These are phyloP conservation scores for Drosophila siamana DNA, from an alignment of 2,888 invertebrate species.

Conservation along the genomic window DNA sequence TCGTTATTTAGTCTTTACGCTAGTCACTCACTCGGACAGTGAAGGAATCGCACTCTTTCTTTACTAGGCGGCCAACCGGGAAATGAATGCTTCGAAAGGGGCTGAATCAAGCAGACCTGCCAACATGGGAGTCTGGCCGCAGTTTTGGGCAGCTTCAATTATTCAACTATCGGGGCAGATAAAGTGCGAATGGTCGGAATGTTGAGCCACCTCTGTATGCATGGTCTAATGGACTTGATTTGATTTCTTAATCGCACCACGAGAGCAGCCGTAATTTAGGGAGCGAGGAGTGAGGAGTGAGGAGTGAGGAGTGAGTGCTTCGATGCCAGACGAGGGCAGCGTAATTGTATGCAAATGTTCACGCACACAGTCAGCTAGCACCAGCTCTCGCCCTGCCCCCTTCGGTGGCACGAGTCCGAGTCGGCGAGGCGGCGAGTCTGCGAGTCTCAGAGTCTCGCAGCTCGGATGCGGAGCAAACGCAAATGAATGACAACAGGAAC, in stretches of 20 bases:
- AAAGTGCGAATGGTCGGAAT: not conserved
- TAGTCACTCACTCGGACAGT: no score
- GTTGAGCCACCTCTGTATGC: not conserved
- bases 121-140: no score
- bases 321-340: not conserved
- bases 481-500: conserved; percentile 67
- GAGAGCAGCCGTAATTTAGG: conserved; percentile 2
- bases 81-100: not conserved
- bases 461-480: conserved; percentile 31
- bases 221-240: conserved; percentile 17
- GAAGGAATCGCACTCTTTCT: no score
- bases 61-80: not conserved
- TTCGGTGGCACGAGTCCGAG: not conserved
- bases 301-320: not conserved
- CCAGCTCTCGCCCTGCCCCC: not conserved
- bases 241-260: conserved; percentile 22
- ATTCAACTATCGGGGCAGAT: conserved; percentile 1
- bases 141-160: not conserved
- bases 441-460: no score
- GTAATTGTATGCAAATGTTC: conserved; percentile 51
- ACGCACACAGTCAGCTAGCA: conserved; percentile 5
- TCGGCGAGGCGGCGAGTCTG: no score
- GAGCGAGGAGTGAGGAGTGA: not conserved
- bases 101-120: not conserved
- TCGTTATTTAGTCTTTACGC: no score